Percentiles rank a stretch among this genome's conserved stretches.
Evolutionary conservation across 2,888 invertebrate genomes (phyloP).

Genomic region (Slavum lentiscoides): DNA sequence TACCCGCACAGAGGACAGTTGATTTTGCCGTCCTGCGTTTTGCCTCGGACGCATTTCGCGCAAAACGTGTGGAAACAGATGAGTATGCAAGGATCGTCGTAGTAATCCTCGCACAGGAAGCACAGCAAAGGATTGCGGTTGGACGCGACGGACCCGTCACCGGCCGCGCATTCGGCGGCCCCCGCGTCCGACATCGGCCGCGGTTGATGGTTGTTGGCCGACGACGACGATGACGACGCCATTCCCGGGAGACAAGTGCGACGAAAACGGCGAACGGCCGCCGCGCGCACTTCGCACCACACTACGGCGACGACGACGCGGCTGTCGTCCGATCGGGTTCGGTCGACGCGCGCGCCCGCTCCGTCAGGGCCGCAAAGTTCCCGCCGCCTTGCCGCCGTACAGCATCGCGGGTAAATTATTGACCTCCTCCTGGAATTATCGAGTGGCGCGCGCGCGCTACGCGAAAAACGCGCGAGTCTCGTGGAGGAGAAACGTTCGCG

Average conservation of each 20-base stretch:
- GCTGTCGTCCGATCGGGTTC: background rate
- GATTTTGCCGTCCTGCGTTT: conserved; percentile 67
- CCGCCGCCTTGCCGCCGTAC: background rate
- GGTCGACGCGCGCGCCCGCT: background rate
- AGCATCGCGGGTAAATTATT: background rate
- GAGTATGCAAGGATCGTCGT: conserved; percentile 70
- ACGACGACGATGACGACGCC: background rate
- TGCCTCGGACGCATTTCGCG: conserved; percentile 67
- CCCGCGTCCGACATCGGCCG: background rate
- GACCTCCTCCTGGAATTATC: conserved; percentile 15
- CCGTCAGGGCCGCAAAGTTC: conserved; percentile 11
- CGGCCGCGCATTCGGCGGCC: background rate
- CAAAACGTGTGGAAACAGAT: conserved; percentile 75
- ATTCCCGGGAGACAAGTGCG: background rate
- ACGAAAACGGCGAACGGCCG: background rate
- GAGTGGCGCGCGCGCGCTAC: background rate
- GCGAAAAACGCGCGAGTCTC: conserved; percentile 15
- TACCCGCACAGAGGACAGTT: conserved; percentile 73
- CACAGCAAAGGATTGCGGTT: conserved; percentile 65
- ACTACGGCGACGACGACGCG: background rate
- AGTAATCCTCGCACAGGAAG: conserved; percentile 71
- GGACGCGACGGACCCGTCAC: conserved; percentile 9
- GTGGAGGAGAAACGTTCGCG: conserved; percentile 4
- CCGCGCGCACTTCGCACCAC: background rate
- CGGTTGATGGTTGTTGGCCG: background rate